phyloP scores from a whole-genome alignment of 92 coral and sea anemone species.

The Porites cylindrica region DNA sequence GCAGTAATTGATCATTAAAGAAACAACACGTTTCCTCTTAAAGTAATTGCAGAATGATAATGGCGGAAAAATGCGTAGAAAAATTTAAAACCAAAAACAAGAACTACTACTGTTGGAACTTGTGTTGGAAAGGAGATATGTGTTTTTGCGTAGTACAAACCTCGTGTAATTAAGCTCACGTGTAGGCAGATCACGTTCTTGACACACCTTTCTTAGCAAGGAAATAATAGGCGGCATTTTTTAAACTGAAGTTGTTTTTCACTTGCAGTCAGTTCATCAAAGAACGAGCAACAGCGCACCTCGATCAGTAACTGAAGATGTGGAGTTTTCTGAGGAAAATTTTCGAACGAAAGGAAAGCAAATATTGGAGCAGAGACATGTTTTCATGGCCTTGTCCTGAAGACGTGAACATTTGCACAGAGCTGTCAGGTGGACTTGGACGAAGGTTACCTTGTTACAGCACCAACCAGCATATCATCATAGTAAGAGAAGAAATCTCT shows the following conservation, averaged over 20 bases:
- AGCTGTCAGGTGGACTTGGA: background rate
- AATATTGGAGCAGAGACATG: constrained; percentile 4
- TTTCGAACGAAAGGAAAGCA: background rate
- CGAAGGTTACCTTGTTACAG: background rate
- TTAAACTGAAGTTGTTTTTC: too few species aligned
- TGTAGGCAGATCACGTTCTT: too few species aligned
- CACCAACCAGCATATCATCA: background rate
- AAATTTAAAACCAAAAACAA: background rate
- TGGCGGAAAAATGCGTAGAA: background rate
- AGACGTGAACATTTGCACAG: background rate
- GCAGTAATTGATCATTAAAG: too few species aligned
- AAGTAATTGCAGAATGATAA: too few species aligned
- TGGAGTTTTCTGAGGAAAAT: background rate
- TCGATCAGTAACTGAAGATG: background rate
- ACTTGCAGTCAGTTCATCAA: background rate
- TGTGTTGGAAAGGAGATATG: background rate
- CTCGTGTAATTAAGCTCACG: too few species aligned
- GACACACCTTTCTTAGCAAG: too few species aligned
- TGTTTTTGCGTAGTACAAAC: background rate
- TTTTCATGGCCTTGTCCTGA: background rate
- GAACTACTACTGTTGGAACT: too few species aligned
- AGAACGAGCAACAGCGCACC: background rate
- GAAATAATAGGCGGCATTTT: too few species aligned
- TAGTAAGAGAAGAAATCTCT: background rate
- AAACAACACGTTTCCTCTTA: too few species aligned